phyloP scores from a whole-genome alignment of 2,888 invertebrate species.

The Torymus aiolomorphi region DNA sequence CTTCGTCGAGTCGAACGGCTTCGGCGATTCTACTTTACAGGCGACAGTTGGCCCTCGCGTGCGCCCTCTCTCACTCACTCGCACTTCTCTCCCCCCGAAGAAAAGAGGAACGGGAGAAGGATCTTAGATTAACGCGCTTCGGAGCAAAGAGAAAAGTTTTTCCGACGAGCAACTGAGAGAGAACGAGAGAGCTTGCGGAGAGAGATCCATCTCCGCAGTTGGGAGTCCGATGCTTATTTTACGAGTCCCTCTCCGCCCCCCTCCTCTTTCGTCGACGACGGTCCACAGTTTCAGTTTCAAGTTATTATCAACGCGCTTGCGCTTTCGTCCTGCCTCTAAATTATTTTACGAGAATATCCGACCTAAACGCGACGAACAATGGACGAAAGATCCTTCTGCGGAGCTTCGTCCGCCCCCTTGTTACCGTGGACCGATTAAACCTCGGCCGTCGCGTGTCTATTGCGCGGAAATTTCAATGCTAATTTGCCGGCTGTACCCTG shows the following conservation, averaged over 20 bases:
- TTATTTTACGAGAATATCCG: constrained; percentile 48
- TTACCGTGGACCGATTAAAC: constrained; percentile 47
- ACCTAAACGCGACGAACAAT: constrained; percentile 35
- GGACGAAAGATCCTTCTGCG: constrained; percentile 2
- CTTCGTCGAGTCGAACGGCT: constrained; percentile 42
- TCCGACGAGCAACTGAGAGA: constrained; percentile 6
- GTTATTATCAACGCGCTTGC: constrained; percentile 48
- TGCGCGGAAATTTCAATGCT: constrained; percentile 45
- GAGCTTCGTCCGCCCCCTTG: constrained; percentile 7
- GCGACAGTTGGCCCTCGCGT: constrained; percentile 46
- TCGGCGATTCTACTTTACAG: constrained; percentile 53
- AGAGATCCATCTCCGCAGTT: constrained; percentile 36
- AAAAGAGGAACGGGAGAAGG: constrained; percentile 51
- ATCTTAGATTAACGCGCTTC: constrained; percentile 57
- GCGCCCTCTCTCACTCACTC: background rate
- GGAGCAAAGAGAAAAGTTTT: constrained; percentile 55
- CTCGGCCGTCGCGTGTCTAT: constrained; percentile 18
- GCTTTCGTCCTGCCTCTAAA: constrained; percentile 18
- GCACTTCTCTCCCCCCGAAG: constrained; percentile 20
- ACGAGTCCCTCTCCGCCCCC: constrained; percentile 19
- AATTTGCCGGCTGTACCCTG: constrained; percentile 37
- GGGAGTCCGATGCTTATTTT: constrained; percentile 49
- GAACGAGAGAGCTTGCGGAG: constrained; percentile 24
- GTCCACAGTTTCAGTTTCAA: constrained; percentile 50
- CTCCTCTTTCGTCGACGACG: background rate